Conservation (phyloP, 37 sponge, comb jelly and placozoan species). For the Haliclona indistincta region DNA sequence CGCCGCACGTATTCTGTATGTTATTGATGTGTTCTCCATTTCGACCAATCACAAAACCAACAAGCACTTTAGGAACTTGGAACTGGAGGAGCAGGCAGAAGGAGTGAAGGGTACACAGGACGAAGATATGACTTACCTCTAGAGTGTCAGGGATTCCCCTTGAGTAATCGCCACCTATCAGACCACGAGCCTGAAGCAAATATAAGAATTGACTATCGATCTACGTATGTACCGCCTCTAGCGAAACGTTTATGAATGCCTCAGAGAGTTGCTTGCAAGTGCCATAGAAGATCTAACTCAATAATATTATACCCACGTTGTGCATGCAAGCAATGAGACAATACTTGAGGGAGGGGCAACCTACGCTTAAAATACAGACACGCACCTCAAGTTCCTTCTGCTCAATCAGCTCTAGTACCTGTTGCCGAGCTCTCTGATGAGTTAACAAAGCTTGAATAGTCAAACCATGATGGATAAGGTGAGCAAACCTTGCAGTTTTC, state of each 20-base stretch:
- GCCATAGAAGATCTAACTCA: neutral
- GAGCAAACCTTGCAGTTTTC: slow-evolving; percentile 45
- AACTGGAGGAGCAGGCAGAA: slow-evolving; percentile 34
- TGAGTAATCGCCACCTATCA: slow-evolving; percentile 18
- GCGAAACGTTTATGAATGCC: neutral
- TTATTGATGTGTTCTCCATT: slow-evolving; percentile 90
- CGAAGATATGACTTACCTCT: slow-evolving; percentile 6
- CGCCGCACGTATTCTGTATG: slow-evolving; percentile 86
- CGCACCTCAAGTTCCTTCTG: slow-evolving; percentile 75
- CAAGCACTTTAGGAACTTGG: slow-evolving; percentile 81
- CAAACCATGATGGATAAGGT: neutral
- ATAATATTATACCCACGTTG: neutral
- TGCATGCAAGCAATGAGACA: neutral
- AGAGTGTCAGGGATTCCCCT: slow-evolving; percentile 10
- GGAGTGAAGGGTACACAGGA: neutral
- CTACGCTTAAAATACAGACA: neutral
- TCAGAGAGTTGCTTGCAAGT: neutral
- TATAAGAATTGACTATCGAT: neutral
- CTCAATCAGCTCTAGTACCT: slow-evolving; percentile 75
- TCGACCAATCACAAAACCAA: slow-evolving; percentile 89
- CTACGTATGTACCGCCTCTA: neutral
- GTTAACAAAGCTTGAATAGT: neutral
- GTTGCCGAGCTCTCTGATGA: slow-evolving; percentile 77
- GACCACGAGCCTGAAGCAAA: slow-evolving; percentile 48
- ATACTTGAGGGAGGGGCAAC: neutral